These are phyloP conservation scores for Sylvia borin DNA, from an alignment of 2,797 vertebrate species.

Conservation along the genomic window DNA sequence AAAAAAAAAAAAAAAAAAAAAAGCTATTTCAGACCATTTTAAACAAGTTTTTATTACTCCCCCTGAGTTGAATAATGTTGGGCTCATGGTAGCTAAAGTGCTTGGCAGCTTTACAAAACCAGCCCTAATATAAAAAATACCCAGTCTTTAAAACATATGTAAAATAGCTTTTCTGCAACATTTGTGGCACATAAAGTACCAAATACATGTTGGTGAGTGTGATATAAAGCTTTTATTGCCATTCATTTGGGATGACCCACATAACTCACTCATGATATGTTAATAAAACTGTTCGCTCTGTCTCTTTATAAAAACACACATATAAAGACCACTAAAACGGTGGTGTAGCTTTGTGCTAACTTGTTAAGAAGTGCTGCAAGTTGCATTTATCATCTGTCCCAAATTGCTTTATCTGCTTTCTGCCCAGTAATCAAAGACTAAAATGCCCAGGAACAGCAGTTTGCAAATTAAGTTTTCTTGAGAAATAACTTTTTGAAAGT, in stretches of 20 bases:
- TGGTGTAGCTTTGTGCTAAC: slow-evolving; percentile 12
- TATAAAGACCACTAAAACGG: slow-evolving; percentile 12
- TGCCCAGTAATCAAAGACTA: neutral
- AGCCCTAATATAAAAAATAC: slow-evolving; percentile 60
- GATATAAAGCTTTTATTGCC: slow-evolving; percentile 66
- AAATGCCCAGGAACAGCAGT: neutral
- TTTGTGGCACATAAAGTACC: slow-evolving; percentile 68
- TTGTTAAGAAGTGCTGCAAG: neutral
- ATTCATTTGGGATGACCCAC: slow-evolving; percentile 64
- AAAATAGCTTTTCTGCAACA: slow-evolving; percentile 70
- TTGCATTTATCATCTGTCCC: neutral
- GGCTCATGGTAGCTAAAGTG: slow-evolving; percentile 32
- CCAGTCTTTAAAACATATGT: slow-evolving; percentile 61
- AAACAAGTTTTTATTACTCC: slow-evolving; percentile 55
- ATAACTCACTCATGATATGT: slow-evolving; percentile 58
- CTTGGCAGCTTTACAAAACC: slow-evolving; percentile 67
- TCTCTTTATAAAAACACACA: slow-evolving; percentile 44
- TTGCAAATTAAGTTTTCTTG: neutral
- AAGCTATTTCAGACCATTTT: slow-evolving; percentile 26
- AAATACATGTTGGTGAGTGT: slow-evolving; percentile 52
- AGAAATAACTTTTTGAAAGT: slow-evolving; percentile 17
- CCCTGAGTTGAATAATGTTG: slow-evolving; percentile 26
- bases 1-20: neutral
- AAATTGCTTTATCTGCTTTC: slow-evolving; percentile 7
- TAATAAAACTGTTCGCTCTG: slow-evolving; percentile 51